These are phyloP conservation scores for Pomatostomus ruficeps DNA, from an alignment of 2,113 vertebrate species.

Conservation along the genomic window DNA sequence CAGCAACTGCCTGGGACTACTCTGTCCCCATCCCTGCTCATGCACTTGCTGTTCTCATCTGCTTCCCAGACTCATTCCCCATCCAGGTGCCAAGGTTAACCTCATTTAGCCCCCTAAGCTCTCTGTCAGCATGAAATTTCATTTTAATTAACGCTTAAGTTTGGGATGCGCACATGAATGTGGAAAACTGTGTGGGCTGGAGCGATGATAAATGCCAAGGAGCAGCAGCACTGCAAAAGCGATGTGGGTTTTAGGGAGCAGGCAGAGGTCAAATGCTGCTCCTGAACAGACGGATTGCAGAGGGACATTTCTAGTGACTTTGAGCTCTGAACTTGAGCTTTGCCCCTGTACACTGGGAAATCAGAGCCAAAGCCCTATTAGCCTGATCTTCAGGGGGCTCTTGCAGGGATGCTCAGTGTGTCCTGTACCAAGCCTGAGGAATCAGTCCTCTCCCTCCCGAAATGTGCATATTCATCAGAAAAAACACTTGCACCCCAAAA, in stretches of 20 bases:
- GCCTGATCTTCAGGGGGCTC: background rate
- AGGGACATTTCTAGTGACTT: background rate
- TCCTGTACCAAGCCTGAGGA: background rate
- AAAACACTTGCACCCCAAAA: background rate
- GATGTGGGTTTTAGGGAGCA: background rate
- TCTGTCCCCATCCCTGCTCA: background rate
- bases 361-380: background rate
- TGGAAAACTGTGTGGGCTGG: background rate
- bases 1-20: background rate
- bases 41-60: background rate
- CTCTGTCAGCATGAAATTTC: background rate
- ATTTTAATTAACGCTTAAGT: background rate
- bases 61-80: background rate
- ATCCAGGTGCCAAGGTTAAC: background rate
- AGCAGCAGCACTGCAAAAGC: background rate
- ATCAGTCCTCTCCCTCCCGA: background rate
- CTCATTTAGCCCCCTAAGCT: background rate
- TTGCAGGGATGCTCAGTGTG: background rate
- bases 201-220: background rate
- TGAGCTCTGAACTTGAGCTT: background rate
- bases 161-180: accelerated
- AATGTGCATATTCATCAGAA: background rate
- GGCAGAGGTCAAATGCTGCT: background rate
- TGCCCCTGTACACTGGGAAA: background rate
- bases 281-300: background rate